Base-by-base conservation (phyloP, 2,888 invertebrate genomes). In the Oligia latruncula region DNA sequence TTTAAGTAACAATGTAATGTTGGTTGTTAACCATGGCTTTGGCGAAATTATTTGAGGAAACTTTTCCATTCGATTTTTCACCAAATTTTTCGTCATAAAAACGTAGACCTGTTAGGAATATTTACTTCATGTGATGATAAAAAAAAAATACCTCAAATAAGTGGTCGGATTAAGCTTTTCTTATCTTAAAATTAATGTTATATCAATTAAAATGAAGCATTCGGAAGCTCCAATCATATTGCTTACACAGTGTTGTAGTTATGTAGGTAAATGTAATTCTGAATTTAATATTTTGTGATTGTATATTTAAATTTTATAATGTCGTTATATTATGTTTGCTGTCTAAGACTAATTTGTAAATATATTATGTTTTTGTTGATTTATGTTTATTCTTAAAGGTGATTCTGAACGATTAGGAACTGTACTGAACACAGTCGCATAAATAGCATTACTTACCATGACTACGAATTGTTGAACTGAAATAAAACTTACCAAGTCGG, bases 221-320 rank as follows among this genome's bases (percentile, higher is more conserved):
- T 78, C 77, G 70, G 67, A 81, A 82, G 79, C 55, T 74, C 55
- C 60, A 77, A 85, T 76, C 55, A 78, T 77, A 62, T 78, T 82
- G 80, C 80, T 79, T 84, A 77, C 66, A 67, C 71, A 75, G 64
- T 88, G 71, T 83, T 77, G 35, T 85, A 87, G 75, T 60, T 78
- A 77, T 55, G 68, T 79, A 85, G 60, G 58, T 81, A 62, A 74
- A 71, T 78, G 58, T 88, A 80, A 75, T 75, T 77, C 60, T 71
- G 71, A 74, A 83, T 82, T 81, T 70, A 72, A 80, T 85, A 77
- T 80, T 85, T 85, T 83, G 79, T 88, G 81, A 81, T 81, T 80
- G 73, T 88, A 65, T 87, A 75, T 75, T 78, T 49, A 65, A 80
- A 78, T 72, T 86, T 72, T 82, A 82, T 75, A 77, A 62, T 71